Base-by-base conservation (phyloP, 2,797 vertebrate genomes). In the Liparis tanakae region DNA sequence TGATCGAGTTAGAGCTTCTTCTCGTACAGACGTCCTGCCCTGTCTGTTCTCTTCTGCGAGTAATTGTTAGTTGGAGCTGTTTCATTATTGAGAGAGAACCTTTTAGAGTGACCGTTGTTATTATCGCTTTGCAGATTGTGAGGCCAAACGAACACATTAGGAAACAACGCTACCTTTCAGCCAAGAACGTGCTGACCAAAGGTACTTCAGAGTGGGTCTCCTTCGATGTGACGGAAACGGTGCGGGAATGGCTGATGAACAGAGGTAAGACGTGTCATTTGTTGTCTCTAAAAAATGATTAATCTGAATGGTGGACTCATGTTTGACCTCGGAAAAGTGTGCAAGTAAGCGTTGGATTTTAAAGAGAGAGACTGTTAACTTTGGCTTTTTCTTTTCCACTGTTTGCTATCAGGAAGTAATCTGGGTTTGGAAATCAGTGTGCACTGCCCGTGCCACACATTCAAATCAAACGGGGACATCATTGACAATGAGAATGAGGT, bases 181-280 rank as follows among this genome's bases (percentile, higher is more conserved):
- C 96, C 88, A 97, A 95, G 89, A 97, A 96, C 0, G 94, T 98
- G 80, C 91, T 95, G 88, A 98, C 97, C 1, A 93, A 93, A 86
- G 96, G 97, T 72, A 94, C 94, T 0, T 73, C 91, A 0, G 97
- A 97, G 88, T 98, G 97, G 97, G 88, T 98, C 71, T 96, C 97
- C 65, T 98, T 98, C 0, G 97, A 98, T 3, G 96, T 98, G 93
- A 98, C 97, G 0, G 96, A 97, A 66, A 96, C 96, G 0, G 96
- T 98, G 82, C 94, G 95, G 0, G 96, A 98, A 77, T 98, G 97
- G 97, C 94, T 98, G 48, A 90, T 91, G 77, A 93, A 95, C 88
- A 94, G 95, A 95, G 96, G 97, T 98, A 81, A 90, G 81, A 6
- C 44, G 8, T 55, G 72, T 37, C 14, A 51, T 44, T 37, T 34